phyloP scores from a whole-genome alignment of 2,888 invertebrate genomes.

The Eupelmus urozonus region DNA sequence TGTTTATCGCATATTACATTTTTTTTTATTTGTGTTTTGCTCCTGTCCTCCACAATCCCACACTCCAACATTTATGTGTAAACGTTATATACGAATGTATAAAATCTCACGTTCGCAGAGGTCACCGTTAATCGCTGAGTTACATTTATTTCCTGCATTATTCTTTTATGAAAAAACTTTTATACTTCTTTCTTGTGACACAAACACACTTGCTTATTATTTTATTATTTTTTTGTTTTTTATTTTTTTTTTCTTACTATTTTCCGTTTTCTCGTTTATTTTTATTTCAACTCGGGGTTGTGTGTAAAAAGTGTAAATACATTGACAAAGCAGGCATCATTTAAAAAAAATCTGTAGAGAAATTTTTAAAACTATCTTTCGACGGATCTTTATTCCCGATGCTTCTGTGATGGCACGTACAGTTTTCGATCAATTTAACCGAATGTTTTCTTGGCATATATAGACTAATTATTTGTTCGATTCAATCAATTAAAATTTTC shows the following conservation, averaged over 20 bases:
- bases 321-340: conserved; percentile 9
- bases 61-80: conserved; percentile 68
- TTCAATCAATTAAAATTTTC: neutral
- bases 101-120: conserved; percentile 69
- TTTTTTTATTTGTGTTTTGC: conserved; percentile 49
- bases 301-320: conserved; percentile 39
- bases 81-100: conserved; percentile 77
- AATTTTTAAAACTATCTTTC: conserved; percentile 5
- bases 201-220: conserved; percentile 43
- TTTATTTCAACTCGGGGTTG: conserved; percentile 42
- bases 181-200: conserved; percentile 45
- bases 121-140: conserved; percentile 46
- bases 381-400: conserved; percentile 5
- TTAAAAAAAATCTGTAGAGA: neutral
- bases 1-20: conserved; percentile 50
- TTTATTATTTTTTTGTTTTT: conserved; percentile 41
- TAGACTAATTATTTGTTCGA: too few relatives aligned
- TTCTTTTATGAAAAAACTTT: conserved; percentile 52
- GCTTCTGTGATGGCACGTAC: conserved; percentile 36
- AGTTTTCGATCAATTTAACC: neutral
- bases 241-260: conserved; percentile 34
- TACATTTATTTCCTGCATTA: conserved; percentile 46
- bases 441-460: neutral
- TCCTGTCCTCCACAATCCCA: conserved; percentile 60
- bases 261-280: conserved; percentile 35